Conservation (phyloP, 2,113 vertebrate genomes). For the Clarias macrocephalus region DNA sequence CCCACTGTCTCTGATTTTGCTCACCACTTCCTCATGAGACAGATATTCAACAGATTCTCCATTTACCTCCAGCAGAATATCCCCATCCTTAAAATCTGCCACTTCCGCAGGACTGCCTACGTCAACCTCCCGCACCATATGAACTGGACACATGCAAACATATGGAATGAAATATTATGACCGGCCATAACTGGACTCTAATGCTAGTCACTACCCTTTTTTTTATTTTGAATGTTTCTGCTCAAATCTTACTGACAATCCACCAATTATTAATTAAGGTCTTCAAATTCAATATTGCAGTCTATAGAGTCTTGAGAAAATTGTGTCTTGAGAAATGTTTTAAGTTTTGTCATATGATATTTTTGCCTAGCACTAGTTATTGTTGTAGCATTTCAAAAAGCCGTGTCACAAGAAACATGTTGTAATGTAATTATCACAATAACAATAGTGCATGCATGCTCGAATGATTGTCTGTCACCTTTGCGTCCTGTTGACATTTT, state of each 20-base stretch:
- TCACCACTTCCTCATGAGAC: constrained; percentile 81
- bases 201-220: neutral
- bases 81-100: constrained; percentile 85
- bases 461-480: constrained; percentile 67
- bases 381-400: neutral
- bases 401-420: neutral
- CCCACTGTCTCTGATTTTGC: constrained; percentile 72
- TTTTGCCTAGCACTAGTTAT: neutral
- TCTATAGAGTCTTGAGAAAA: neutral
- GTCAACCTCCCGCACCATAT: constrained; percentile 86
- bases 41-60: constrained; percentile 77
- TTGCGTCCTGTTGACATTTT: constrained; percentile 56
- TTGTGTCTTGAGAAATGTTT: neutral
- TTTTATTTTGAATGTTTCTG: neutral
- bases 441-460: neutral
- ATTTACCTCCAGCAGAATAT: constrained; percentile 87
- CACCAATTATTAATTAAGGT: neutral
- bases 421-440: neutral
- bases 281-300: neutral
- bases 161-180: neutral
- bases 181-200: neutral
- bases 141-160: constrained; percentile 67
- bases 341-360: neutral
- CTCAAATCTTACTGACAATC: neutral
- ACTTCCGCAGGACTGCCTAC: constrained; percentile 80